These are phyloP conservation scores for Fragum sueziense DNA, from an alignment of 2,888 invertebrate genomes.

Conservation along the genomic window DNA sequence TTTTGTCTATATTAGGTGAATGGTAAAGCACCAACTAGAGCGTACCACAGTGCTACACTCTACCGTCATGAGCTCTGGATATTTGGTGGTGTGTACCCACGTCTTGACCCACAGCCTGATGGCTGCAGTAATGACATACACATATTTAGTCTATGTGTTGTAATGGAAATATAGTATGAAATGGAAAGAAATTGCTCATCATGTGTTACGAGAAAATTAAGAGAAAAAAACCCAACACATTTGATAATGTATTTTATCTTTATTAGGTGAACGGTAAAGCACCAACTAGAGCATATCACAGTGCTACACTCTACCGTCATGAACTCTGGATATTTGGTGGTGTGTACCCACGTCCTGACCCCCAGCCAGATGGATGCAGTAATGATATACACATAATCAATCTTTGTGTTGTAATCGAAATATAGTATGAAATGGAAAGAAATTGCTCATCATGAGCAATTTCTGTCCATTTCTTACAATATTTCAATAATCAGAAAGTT, in stretches of 20 bases:
- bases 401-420: conserved; percentile 58
- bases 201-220: too few species aligned
- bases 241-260: too few species aligned
- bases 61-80: conserved; percentile 81
- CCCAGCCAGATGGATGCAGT: conserved; percentile 81
- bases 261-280: conserved; percentile 80
- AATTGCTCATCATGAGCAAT: too few species aligned
- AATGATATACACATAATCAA: conserved; percentile 80
- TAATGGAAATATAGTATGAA: too few species aligned
- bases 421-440: too few species aligned
- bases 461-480: too few species aligned
- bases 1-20: conserved; percentile 65
- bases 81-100: conserved; percentile 80
- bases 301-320: conserved; percentile 78
- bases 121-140: conserved; percentile 80
- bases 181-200: too few species aligned
- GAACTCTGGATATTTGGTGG: conserved; percentile 82
- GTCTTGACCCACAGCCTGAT: conserved; percentile 80
- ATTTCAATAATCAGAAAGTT: too few species aligned
- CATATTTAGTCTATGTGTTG: conserved; percentile 81
- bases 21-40: conserved; percentile 79
- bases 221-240: too few species aligned
- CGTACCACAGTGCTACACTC: conserved; percentile 79
- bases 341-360: conserved; percentile 78
- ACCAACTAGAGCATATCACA: conserved; percentile 80